Conservation (phyloP, 92 coral and sea anemone genomes). For the Bergia sp. region DNA sequence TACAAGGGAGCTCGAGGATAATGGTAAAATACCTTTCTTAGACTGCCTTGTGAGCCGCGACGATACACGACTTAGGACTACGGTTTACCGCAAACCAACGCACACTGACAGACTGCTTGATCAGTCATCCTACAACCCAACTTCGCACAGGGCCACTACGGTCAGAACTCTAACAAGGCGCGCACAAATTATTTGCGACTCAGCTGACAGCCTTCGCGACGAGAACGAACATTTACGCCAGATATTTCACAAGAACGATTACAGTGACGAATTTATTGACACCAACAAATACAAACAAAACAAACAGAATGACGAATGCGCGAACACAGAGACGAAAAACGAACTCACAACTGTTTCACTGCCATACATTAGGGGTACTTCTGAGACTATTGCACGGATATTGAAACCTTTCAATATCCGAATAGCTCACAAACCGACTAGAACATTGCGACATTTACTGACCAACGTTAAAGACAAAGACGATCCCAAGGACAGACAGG, state of each 20-base stretch:
- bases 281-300: conserved; percentile 23
- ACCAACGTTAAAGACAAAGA: conserved; percentile 50
- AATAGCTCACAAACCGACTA: conserved; percentile 53
- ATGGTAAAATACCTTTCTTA: not conserved
- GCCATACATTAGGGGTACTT: conserved; percentile 46
- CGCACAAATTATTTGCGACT: conserved; percentile 29
- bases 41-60: conserved; percentile 25
- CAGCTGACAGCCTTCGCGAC: conserved; percentile 23
- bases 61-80: conserved; percentile 27
- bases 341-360: conserved; percentile 38
- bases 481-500: conserved; percentile 36
- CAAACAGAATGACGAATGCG: conserved; percentile 5
- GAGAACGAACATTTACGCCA: conserved; percentile 34
- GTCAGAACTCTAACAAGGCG: conserved; percentile 32
- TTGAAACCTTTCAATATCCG: conserved; percentile 47
- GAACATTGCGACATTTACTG: conserved; percentile 36
- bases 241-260: conserved; percentile 44
- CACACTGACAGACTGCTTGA: conserved; percentile 32
- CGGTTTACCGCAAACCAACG: conserved; percentile 20
- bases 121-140: conserved; percentile 38
- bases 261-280: conserved; percentile 44
- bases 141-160: conserved; percentile 31
- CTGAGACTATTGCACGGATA: conserved; percentile 37
- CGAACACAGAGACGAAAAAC: conserved; percentile 28
- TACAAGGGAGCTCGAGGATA: conserved; percentile 21